Conservation (phyloP, 2,888 invertebrate species). For the Andricus curvator region DNA sequence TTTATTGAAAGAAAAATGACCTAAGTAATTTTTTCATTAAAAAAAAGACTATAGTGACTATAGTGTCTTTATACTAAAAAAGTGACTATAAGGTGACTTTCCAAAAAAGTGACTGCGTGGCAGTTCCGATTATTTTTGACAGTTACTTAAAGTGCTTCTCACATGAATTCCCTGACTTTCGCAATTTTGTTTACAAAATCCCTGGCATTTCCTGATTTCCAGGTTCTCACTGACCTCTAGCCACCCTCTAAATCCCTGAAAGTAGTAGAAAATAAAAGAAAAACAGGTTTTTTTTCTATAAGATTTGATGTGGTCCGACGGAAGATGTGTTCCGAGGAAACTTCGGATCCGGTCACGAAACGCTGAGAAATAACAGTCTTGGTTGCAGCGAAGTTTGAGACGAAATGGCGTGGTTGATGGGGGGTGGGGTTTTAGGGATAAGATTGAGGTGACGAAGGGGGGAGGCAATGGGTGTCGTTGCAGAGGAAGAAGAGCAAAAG, state of each 20-base stretch:
- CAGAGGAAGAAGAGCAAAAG: constrained; percentile 47
- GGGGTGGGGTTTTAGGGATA: not conserved
- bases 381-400: constrained; percentile 36
- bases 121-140: too few relatives aligned
- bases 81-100: too few relatives aligned
- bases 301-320: constrained; percentile 18
- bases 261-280: not conserved
- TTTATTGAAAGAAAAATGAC: too few relatives aligned
- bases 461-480: constrained; percentile 47
- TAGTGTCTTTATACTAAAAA: too few relatives aligned
- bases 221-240: too few relatives aligned
- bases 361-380: constrained; percentile 36
- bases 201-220: too few relatives aligned
- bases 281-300: not conserved
- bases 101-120: too few relatives aligned
- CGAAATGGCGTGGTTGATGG: constrained; percentile 26
- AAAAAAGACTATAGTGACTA: too few relatives aligned
- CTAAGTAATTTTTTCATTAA: too few relatives aligned
- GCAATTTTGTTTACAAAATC: too few relatives aligned
- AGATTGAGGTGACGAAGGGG: constrained; percentile 42
- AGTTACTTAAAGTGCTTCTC: too few relatives aligned
- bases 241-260: not conserved
- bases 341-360: constrained; percentile 18
- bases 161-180: too few relatives aligned
- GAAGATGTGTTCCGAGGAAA: constrained; percentile 27